These are phyloP conservation scores for Coleophora deauratella DNA, from an alignment of 2,888 invertebrate species.

Conservation along the genomic window DNA sequence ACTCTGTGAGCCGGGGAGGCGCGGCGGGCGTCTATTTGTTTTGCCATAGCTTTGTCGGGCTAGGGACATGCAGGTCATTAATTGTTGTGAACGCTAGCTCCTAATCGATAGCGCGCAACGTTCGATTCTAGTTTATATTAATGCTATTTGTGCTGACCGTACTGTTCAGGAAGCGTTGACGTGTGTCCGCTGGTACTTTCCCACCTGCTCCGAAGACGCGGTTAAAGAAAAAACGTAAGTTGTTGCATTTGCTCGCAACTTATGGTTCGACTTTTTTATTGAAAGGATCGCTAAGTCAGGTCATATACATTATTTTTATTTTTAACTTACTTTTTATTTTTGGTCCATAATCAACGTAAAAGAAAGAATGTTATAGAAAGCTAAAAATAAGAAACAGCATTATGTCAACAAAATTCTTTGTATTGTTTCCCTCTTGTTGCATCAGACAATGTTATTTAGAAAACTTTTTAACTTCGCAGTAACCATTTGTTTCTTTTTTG, in stretches of 20 bases:
- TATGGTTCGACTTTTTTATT: too few species aligned
- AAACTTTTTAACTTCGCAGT: conserved; percentile 38
- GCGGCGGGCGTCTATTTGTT: conserved; percentile 68
- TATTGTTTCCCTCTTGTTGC: conserved; percentile 25
- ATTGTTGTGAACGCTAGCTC: conserved; percentile 70
- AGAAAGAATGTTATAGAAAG: not conserved
- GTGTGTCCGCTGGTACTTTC: conserved; percentile 6
- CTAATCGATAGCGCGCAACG: conserved; percentile 71
- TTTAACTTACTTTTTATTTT: too few species aligned
- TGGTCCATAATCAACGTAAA: too few species aligned
- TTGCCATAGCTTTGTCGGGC: conserved; percentile 72
- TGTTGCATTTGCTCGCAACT: too few species aligned
- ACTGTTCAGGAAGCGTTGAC: conserved; percentile 11
- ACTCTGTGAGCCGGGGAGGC: conserved; percentile 56
- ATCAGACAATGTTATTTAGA: conserved; percentile 43
- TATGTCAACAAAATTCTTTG: conserved; percentile 39
- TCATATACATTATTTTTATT: too few species aligned
- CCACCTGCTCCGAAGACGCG: not conserved
- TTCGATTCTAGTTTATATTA: conserved; percentile 74
- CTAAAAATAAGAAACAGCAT: conserved; percentile 1
- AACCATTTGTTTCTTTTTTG: conserved; percentile 30
- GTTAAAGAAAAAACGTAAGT: too few species aligned
- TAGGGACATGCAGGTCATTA: conserved; percentile 73
- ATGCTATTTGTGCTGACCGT: conserved; percentile 67
- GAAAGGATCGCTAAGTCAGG: too few species aligned